Percentiles rank a stretch among this genome's conserved stretches.
Conservation (phyloP, 2,797 vertebrate species). For the Anguilla pacifica region DNA sequence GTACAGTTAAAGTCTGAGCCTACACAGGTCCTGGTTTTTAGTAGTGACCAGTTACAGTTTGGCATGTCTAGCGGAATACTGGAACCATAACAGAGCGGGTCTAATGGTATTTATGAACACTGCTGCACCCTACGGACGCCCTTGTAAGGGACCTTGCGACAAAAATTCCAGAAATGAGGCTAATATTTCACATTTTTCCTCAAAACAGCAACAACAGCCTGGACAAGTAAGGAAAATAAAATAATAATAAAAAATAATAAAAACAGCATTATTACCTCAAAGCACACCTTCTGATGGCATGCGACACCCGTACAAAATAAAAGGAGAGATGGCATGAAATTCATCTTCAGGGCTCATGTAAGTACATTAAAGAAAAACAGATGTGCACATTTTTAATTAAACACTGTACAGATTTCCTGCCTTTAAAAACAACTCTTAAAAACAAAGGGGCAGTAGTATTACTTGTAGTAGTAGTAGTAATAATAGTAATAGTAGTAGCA, state of each 20-base stretch:
- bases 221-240: slow-evolving; percentile 18
- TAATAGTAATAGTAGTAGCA: slow-evolving; percentile 16
- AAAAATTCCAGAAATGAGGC: background rate
- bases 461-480: slow-evolving; percentile 10
- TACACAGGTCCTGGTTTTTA: background rate
- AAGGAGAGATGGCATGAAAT: background rate
- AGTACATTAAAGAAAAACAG: slow-evolving; percentile 1
- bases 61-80: background rate
- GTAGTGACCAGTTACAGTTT: background rate
- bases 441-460: slow-evolving; percentile 24
- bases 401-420: slow-evolving; percentile 24
- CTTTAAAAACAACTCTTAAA: slow-evolving; percentile 12
- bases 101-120: background rate
- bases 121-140: slow-evolving; percentile 21
- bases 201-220: slow-evolving; percentile 25
- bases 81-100: background rate
- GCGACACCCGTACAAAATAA: slow-evolving; percentile 11
- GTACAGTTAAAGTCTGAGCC: background rate
- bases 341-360: background rate
- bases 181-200: background rate
- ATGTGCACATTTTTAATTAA: background rate
- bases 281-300: background rate
- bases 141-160: slow-evolving; percentile 21
- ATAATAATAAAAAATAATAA: background rate
- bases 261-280: slow-evolving; percentile 20